Percentiles rank a stretch among this genome's conserved stretches.
These are phyloP conservation scores for Orchestia grillus DNA, from an alignment of 1,140 invertebrate genomes.

Conservation along the genomic window DNA sequence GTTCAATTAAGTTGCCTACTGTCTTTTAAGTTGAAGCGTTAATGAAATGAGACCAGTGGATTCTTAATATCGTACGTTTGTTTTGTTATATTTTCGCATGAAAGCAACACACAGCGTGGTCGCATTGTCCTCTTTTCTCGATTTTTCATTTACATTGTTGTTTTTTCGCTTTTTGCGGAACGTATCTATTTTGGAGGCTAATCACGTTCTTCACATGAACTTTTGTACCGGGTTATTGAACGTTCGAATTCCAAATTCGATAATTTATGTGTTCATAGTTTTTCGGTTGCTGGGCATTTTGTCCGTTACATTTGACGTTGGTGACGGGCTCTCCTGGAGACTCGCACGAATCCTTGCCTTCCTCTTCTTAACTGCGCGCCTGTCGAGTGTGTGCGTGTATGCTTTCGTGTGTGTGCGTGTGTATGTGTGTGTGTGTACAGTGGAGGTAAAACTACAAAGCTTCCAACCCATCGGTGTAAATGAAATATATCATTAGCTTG, in stretches of 20 bases:
- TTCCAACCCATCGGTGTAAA: neutral
- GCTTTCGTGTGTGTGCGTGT: neutral
- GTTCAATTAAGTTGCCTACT: neutral
- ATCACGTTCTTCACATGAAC: neutral
- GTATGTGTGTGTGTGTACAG: neutral
- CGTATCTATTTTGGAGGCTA: neutral
- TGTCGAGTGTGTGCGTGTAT: neutral
- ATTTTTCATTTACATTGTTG: neutral
- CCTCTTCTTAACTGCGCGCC: neutral
- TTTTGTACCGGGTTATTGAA: neutral
- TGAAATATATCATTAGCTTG: conserved; percentile 27
- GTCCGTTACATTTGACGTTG: neutral
- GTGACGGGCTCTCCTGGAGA: neutral
- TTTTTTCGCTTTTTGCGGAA: neutral
- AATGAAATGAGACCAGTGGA: neutral
- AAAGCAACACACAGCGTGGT: neutral
- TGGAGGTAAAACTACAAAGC: neutral
- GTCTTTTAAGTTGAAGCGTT: neutral
- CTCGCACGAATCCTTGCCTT: neutral
- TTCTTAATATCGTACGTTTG: neutral
- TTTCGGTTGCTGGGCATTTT: neutral
- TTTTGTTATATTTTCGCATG: neutral
- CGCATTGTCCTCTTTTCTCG: neutral
- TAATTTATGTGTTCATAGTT: neutral
- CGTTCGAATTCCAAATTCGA: neutral